These are phyloP conservation scores for Diarsia brunnea DNA, from an alignment of 2,888 invertebrate genomes.

Conservation along the genomic window DNA sequence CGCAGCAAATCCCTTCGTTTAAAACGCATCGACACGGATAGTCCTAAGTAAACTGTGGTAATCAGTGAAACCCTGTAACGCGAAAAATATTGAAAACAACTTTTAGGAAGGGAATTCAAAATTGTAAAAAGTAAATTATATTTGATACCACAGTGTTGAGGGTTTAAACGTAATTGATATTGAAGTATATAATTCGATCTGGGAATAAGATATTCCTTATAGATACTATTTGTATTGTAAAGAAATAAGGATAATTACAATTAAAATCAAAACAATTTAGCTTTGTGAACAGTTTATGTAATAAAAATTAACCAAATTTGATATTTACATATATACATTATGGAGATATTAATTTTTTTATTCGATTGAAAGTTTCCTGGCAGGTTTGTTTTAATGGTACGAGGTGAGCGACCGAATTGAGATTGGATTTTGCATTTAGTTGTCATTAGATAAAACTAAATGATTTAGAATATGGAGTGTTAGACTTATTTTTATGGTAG, in stretches of 20 bases:
- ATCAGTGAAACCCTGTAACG: constrained; percentile 34
- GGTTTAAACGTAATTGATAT: constrained; percentile 57
- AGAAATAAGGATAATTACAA: not conserved
- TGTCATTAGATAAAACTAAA: constrained; percentile 4
- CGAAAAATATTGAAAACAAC: constrained; percentile 6
- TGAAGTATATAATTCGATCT: constrained; percentile 17
- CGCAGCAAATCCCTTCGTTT: constrained; percentile 86
- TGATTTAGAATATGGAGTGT: constrained; percentile 13
- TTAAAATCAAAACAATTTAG: not conserved
- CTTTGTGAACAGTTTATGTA: not conserved
- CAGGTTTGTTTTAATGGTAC: constrained; percentile 32
- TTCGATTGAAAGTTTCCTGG: constrained; percentile 74
- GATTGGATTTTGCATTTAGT: not conserved
- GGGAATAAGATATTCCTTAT: not conserved
- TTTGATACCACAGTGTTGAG: constrained; percentile 71
- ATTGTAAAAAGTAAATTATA: constrained; percentile 69
- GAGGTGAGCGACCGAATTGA: not conserved
- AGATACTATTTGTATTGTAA: not conserved
- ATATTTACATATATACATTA: not conserved
- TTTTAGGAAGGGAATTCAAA: constrained; percentile 22
- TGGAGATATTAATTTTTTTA: constrained; percentile 37
- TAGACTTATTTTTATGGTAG: constrained; percentile 38
- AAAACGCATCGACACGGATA: constrained; percentile 76
- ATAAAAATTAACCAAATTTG: constrained; percentile 16
- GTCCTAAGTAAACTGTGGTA: constrained; percentile 66